Conservation (phyloP, 1,140 invertebrate species). For the Drosophila chauvacae region DNA sequence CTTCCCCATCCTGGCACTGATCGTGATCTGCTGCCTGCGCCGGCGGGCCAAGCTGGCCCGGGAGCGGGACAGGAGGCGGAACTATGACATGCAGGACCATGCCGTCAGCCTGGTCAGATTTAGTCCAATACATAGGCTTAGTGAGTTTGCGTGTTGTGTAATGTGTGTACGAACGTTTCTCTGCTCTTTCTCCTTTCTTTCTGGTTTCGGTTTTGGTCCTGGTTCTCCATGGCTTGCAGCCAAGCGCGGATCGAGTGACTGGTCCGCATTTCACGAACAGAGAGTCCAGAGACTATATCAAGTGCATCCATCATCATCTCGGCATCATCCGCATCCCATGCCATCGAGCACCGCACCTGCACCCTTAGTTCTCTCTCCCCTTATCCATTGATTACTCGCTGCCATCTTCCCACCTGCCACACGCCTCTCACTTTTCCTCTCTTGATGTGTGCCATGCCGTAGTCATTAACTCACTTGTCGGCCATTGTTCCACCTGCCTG, state of each 20-base stretch:
- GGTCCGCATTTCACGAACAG: slow-evolving; percentile 9
- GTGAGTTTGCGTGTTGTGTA: slow-evolving; percentile 86
- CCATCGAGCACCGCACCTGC: slow-evolving; percentile 2
- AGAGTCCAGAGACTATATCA: slow-evolving; percentile 11
- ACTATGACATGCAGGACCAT: slow-evolving; percentile 91
- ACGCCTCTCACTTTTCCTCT: slow-evolving; percentile 5
- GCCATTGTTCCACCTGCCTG: slow-evolving; percentile 33
- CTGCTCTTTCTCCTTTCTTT: slow-evolving; percentile 9
- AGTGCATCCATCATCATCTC: not conserved
- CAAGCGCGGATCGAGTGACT: slow-evolving; percentile 27
- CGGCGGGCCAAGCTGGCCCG: slow-evolving; percentile 92
- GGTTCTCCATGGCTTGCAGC: slow-evolving; percentile 7
- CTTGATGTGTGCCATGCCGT: slow-evolving; percentile 48
- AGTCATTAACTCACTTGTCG: slow-evolving; percentile 39
- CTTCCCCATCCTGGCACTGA: slow-evolving; percentile 92
- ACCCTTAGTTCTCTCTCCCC: slow-evolving; percentile 1
- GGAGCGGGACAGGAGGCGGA: slow-evolving; percentile 90
- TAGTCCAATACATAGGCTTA: slow-evolving; percentile 89
- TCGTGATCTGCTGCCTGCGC: slow-evolving; percentile 94
- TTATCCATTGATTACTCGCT: not conserved
- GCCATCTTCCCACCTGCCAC: not conserved
- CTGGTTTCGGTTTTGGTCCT: not conserved
- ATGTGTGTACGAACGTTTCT: slow-evolving; percentile 54
- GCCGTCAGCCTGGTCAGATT: slow-evolving; percentile 92
- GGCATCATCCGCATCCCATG: not conserved